Evolutionary conservation across 2,888 invertebrate genomes (phyloP).

Genomic region (Urechis unicinctus): DNA sequence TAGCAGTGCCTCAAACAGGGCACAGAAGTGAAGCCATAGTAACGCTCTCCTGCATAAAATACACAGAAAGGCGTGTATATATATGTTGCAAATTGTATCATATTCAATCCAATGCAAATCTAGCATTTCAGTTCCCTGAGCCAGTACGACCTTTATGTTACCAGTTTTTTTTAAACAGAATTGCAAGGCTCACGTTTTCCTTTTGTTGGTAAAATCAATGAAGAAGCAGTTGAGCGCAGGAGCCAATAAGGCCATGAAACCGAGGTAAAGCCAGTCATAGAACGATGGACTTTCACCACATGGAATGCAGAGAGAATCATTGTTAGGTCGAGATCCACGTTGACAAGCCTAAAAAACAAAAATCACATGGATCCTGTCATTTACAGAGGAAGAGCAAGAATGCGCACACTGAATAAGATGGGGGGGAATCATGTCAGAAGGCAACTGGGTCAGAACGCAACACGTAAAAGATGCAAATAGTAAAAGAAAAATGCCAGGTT

Average conservation of each 20-base stretch:
- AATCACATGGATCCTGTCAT: neutral
- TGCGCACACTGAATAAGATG: too few relatives aligned
- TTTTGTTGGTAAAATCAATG: slow-evolving; percentile 70
- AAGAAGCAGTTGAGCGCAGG: slow-evolving; percentile 86
- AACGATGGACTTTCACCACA: slow-evolving; percentile 71
- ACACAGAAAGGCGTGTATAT: too few relatives aligned
- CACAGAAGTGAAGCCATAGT: slow-evolving; percentile 71
- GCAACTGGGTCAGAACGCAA: too few relatives aligned
- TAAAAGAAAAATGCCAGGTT: too few relatives aligned
- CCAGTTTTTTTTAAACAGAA: neutral
- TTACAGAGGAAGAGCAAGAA: neutral
- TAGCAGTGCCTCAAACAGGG: slow-evolving; percentile 71
- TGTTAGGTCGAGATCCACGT: slow-evolving; percentile 61
- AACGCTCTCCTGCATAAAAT: slow-evolving; percentile 59
- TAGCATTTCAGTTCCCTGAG: too few relatives aligned
- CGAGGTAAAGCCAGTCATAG: slow-evolving; percentile 89
- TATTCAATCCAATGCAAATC: too few relatives aligned
- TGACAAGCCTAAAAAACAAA: slow-evolving; percentile 44
- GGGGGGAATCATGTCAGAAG: too few relatives aligned
- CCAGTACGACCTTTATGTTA: too few relatives aligned
- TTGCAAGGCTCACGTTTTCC: slow-evolving; percentile 58
- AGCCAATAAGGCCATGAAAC: slow-evolving; percentile 85
- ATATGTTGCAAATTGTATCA: too few relatives aligned
- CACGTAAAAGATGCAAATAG: too few relatives aligned
- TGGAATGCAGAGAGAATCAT: slow-evolving; percentile 65